A percentile compares a stretch with the other conserved stretches of the same genome.
phyloP scores from a whole-genome alignment of 1,140 invertebrate genomes.

The Lepidurus packardi region DNA sequence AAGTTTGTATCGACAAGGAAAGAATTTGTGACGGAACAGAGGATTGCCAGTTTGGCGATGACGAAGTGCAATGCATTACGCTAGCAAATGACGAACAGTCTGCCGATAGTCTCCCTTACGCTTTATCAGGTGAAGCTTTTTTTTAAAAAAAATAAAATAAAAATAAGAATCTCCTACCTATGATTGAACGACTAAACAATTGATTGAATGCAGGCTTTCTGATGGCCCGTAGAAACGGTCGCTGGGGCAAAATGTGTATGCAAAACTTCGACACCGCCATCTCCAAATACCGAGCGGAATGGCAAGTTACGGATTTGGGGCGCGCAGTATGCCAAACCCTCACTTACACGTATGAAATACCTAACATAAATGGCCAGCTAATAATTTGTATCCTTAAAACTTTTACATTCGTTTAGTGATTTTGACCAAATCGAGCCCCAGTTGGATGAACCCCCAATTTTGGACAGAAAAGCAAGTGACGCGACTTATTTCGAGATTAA shows the following conservation, averaged over 20 bases:
- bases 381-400: not conserved
- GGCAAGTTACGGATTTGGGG: constrained; percentile 63
- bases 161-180: not conserved
- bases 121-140: constrained; percentile 38
- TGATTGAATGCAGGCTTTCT: constrained; percentile 53
- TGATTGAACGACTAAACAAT: not conserved
- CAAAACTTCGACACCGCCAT: constrained; percentile 58
- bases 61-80: constrained; percentile 65
- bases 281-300: constrained; percentile 49
- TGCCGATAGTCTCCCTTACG: constrained; percentile 41
- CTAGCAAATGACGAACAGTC: constrained; percentile 45
- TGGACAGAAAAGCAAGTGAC: not conserved
- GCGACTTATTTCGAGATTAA: not conserved
- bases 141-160: no score
- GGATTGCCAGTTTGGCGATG: constrained; percentile 74
- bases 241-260: constrained; percentile 71
- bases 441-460: not conserved
- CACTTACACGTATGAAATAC: constrained; percentile 61
- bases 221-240: constrained; percentile 64
- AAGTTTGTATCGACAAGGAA: constrained; percentile 50
- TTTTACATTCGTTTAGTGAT: constrained; percentile 8
- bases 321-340: constrained; percentile 68
- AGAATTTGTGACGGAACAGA: constrained; percentile 47
- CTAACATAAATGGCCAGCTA: not conserved
- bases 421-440: constrained; percentile 2